Percentiles rank a stretch among this genome's conserved stretches.
Conservation (phyloP, 2,888 invertebrate species). For the Leucoptera coffeella region DNA sequence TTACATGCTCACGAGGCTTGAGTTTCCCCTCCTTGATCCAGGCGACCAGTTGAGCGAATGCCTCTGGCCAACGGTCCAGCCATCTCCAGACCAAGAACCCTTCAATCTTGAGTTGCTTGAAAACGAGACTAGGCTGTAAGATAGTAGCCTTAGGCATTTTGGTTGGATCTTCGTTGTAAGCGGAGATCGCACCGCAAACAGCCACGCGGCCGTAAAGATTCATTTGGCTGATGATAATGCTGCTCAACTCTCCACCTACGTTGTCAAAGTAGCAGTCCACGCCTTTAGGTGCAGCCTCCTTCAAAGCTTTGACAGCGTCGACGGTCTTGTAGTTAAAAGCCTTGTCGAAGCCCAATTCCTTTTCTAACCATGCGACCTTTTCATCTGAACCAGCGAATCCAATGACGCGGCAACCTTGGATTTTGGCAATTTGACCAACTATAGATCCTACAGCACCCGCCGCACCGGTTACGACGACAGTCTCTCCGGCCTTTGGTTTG, state of each 20-base stretch:
- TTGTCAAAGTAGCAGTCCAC: conserved; percentile 74
- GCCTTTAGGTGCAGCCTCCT: conserved; percentile 60
- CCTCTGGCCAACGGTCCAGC: conserved; percentile 50
- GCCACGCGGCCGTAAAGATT: conserved; percentile 53
- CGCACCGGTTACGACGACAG: conserved; percentile 64
- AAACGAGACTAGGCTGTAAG: conserved; percentile 48
- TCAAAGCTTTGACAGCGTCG: conserved; percentile 45
- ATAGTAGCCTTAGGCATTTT: conserved; percentile 22
- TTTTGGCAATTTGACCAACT: conserved; percentile 71
- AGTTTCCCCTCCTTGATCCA: conserved; percentile 64
- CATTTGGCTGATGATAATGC: conserved; percentile 54
- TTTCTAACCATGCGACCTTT: conserved; percentile 61
- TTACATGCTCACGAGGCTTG: conserved; percentile 58
- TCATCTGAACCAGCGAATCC: conserved; percentile 67
- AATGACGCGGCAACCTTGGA: conserved; percentile 57
- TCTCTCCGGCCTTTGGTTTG: conserved; percentile 61
- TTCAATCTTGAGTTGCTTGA: conserved; percentile 55
- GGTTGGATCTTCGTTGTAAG: conserved; percentile 29
- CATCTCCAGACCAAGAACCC: conserved; percentile 54
- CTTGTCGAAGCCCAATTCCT: conserved; percentile 61
- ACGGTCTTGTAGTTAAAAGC: conserved; percentile 68
- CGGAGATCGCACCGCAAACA: conserved; percentile 58
- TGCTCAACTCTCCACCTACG: conserved; percentile 62
- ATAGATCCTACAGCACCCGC: conserved; percentile 70
- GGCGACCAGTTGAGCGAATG: conserved; percentile 44